Conservation (phyloP, 2,113 vertebrate species). For the Chionomys nivalis region DNA sequence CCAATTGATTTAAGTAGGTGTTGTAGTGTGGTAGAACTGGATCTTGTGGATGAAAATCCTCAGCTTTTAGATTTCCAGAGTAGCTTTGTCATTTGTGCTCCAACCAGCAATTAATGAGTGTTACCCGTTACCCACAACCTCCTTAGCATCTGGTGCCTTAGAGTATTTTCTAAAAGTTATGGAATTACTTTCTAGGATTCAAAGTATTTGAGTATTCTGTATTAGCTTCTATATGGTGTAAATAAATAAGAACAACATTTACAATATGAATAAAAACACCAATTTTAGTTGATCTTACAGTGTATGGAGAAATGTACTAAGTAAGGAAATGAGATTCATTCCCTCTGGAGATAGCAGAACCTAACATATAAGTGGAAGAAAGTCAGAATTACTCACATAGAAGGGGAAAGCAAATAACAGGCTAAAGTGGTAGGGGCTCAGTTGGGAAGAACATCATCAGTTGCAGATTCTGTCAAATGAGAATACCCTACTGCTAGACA, state of each 20-base stretch:
- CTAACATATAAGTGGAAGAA: background rate
- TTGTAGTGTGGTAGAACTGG: background rate
- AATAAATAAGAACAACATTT: background rate
- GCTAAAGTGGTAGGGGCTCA: background rate
- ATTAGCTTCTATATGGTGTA: background rate
- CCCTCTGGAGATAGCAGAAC: background rate
- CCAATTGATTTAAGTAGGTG: too few species aligned
- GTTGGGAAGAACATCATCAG: background rate
- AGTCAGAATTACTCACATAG: background rate
- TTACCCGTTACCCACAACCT: background rate
- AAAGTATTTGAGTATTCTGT: too few species aligned
- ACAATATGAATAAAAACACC: background rate
- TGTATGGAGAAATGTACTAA: background rate
- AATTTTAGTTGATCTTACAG: background rate
- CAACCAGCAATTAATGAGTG: background rate
- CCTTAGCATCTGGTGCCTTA: background rate
- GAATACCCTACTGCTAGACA: slow-evolving; percentile 2
- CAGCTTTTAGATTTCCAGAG: background rate
- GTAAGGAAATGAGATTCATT: background rate
- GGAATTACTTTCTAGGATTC: background rate
- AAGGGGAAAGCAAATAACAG: background rate
- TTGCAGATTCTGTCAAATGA: background rate
- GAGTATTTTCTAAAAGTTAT: background rate
- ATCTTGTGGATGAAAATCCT: background rate
- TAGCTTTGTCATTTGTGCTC: background rate